Base-by-base conservation (phyloP, 2,797 vertebrate species). In the Tapera naevia region DNA sequence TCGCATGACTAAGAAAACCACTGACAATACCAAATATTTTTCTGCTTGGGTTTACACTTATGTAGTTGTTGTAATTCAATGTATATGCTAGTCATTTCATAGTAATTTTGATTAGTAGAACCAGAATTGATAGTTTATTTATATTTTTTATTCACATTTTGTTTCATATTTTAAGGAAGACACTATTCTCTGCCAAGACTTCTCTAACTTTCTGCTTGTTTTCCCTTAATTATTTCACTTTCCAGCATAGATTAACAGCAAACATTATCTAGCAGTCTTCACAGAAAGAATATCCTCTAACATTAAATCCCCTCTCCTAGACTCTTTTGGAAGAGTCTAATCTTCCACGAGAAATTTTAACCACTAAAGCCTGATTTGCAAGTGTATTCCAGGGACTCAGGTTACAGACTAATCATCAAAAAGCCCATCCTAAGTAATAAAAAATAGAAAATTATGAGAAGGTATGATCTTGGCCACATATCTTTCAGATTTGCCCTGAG, bases 381-480 rank as follows among this genome's bases (percentile, higher is more conserved):
- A 86, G 19, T 61, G 22, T 57, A 58, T 91, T 89, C 6, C 8
- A 71, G 11, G 11, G 61, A 83, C 71, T 12, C 19, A 79, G 24
- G 21, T 67, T 82, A 89, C 48, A 82, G 57, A 67, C 8, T 61
- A 88, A 93, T 86, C 2, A 86, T 78, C 67, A 93, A 91, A 72
- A 88, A 65, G 32, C 37, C 53, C 71, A 30, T 50, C 46, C 61
- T 80, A 89, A 89, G 62, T 83, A 95, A 94, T 83, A 92, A 92
- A 93, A 92, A 87, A 66, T 65, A 9, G 43, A 61, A 92, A 72
- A 83, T 88, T 91, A 80, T 87, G 93, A 83, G 86, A 89, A 92
- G 71, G 45, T 74, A 93, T 93, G 87, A 88, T 93, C 81, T 93
- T 91, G 93, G 48, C 19, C 87, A 91, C 87, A 94, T 92, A 86